A percentile compares a stretch with the other conserved stretches of the same genome.
Conservation (phyloP, 2,113 vertebrate genomes). For the Anolis sagrei region DNA sequence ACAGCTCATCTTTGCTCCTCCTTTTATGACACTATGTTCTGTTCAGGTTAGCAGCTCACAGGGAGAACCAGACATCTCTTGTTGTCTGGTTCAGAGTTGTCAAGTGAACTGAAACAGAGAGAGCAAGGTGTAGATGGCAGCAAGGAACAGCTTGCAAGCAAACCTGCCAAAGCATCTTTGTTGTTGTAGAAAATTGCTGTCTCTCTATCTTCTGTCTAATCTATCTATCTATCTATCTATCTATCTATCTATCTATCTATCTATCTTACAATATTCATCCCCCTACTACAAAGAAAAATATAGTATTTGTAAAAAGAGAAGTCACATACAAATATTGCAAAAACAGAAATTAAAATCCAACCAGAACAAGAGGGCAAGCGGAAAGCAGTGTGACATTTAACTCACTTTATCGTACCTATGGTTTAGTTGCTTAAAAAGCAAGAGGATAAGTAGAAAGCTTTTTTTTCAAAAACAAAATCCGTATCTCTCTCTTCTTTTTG, state of each 20-base stretch:
- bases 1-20: conserved; percentile 2
- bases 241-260: neutral
- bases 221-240: neutral
- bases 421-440: neutral
- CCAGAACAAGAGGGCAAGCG: neutral
- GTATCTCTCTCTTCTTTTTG: neutral
- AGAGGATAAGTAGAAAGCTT: neutral
- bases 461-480: neutral
- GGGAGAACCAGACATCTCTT: conserved; percentile 42
- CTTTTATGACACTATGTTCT: conserved; percentile 24
- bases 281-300: neutral
- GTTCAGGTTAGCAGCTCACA: conserved; percentile 38
- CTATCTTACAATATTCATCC: neutral
- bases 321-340: neutral
- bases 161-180: conserved; percentile 1
- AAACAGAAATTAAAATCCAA: neutral
- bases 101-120: conserved; percentile 46
- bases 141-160: conserved; percentile 16
- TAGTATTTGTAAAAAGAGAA: neutral
- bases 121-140: conserved; percentile 26
- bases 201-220: neutral
- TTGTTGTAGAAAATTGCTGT: neutral
- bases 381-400: neutral
- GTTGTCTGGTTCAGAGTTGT: conserved; percentile 46
- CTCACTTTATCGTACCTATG: neutral